A percentile compares a stretch with the other conserved stretches of the same genome.
Conservation (phyloP, 2,888 invertebrate genomes). For the Cepaea hortensis region DNA sequence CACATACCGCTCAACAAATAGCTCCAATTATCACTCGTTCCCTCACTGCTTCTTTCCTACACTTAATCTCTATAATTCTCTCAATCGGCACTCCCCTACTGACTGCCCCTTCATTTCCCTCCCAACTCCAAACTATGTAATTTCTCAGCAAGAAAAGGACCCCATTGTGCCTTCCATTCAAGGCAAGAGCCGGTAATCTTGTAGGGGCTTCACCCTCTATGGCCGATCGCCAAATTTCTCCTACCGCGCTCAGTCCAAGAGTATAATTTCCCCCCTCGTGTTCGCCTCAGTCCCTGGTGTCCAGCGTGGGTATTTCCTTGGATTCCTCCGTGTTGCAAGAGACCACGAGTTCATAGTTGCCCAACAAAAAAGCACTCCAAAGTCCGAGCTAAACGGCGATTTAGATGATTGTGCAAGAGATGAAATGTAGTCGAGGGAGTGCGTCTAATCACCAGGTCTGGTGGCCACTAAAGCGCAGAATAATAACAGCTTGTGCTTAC, state of each 20-base stretch:
- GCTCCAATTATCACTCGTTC: slow-evolving; percentile 1
- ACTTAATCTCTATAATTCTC: slow-evolving; percentile 31
- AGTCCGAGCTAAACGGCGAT: not conserved
- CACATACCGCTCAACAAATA: not conserved
- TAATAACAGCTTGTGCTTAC: not conserved
- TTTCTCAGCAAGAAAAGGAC: slow-evolving; percentile 11
- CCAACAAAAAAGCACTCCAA: not conserved
- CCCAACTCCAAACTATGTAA: not conserved
- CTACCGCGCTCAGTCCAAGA: slow-evolving; percentile 8
- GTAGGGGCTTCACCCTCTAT: not conserved
- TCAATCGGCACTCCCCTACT: not conserved
- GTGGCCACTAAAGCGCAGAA: not conserved
- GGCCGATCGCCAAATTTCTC: slow-evolving; percentile 14
- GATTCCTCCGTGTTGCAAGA: not conserved
- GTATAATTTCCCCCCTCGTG: slow-evolving; percentile 18
- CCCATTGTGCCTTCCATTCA: slow-evolving; percentile 14
- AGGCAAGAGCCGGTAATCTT: slow-evolving; percentile 21
- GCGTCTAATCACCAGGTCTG: not conserved
- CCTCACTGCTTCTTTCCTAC: slow-evolving; percentile 5
- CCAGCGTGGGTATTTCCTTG: not conserved
- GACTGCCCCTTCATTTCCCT: not conserved
- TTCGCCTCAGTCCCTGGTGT: not conserved
- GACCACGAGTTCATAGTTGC: not conserved
- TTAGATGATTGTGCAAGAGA: not conserved
- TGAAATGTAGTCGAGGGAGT: not conserved